Base-by-base conservation (phyloP, 2,113 vertebrate genomes). In the Hyperoodon ampullatus region DNA sequence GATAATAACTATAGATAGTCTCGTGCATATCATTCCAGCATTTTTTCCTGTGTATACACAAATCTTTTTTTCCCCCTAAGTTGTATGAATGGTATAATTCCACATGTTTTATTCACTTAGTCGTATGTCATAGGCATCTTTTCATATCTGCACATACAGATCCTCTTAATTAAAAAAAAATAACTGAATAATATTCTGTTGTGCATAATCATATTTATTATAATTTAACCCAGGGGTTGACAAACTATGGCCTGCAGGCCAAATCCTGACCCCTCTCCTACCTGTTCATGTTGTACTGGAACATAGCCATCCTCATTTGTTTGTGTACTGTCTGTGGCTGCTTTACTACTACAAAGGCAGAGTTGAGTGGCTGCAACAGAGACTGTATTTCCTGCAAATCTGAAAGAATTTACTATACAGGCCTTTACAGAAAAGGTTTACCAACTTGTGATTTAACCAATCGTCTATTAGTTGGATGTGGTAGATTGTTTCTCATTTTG, bases 51-150 rank as follows among this genome's bases (percentile, higher is more conserved):
- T 24, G 65, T 61, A 6, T 47, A 70, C 50, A 47, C 18, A 84
- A 81, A 47, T 90, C 12, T 55, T 28, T 61, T n/a, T 39, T 35
- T 1, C 33, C 13, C 63, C 6, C 26, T 33, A 30, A 74, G 82
- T 35, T 85, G 8, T 71, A n/a, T 28, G 6, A 30, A 13, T 35
- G n/a, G 44, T 72, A 14, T 72, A 23, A 87, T 83, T 75, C 12
- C n/a, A 85, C 24, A 39, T 82, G 11, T 33, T 90, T 90, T 78
- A 66, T 77, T 96, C 24, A 83, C n/a, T 61, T 93, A 88, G 42
- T 71, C 88, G 68, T 42, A 16, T 35, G 47, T 86, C 72, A 66
- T 28, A 42, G 71, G 39, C 26, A 8, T 66, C 39, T 95, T 93
- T 93, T 93, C 21, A 35, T 74, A 30, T 90, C 47, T 85, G 72